phyloP scores from a whole-genome alignment of 2,113 vertebrate species.

The Psilopsiagon aurifrons region DNA sequence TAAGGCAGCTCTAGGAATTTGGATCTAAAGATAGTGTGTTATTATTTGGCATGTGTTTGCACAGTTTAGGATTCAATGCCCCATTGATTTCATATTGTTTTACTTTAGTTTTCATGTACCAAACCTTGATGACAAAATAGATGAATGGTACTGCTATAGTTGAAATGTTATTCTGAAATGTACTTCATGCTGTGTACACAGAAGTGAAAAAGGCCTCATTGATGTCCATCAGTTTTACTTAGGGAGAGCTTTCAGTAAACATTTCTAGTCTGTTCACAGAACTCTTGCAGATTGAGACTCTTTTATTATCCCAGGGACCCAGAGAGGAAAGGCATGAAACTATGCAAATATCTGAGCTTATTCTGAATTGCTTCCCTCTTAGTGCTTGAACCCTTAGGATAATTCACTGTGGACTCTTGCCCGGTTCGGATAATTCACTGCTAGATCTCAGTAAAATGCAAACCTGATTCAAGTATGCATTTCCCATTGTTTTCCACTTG shows the following conservation, averaged over 20 bases:
- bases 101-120: slow-evolving; percentile 17
- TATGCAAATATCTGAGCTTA: not conserved
- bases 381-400: not conserved
- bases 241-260: slow-evolving; percentile 14
- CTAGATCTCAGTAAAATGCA: not conserved
- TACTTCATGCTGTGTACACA: not conserved
- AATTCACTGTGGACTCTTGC: not conserved
- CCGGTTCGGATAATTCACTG: not conserved
- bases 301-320: not conserved
- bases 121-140: slow-evolving; percentile 3
- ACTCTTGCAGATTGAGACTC: not conserved
- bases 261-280: not conserved
- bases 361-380: not conserved
- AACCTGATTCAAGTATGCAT: not conserved
- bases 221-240: not conserved
- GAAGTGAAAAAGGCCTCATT: not conserved
- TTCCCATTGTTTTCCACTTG: not conserved
- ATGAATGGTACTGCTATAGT: not conserved
- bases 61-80: not conserved
- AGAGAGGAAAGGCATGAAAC: not conserved
- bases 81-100: not conserved
- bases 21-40: not conserved
- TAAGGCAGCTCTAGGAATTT: not conserved
- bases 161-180: slow-evolving; percentile 19
- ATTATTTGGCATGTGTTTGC: not conserved